Evolutionary conservation across 2,113 vertebrate species (phyloP).

Genomic region (Mobula birostris): DNA sequence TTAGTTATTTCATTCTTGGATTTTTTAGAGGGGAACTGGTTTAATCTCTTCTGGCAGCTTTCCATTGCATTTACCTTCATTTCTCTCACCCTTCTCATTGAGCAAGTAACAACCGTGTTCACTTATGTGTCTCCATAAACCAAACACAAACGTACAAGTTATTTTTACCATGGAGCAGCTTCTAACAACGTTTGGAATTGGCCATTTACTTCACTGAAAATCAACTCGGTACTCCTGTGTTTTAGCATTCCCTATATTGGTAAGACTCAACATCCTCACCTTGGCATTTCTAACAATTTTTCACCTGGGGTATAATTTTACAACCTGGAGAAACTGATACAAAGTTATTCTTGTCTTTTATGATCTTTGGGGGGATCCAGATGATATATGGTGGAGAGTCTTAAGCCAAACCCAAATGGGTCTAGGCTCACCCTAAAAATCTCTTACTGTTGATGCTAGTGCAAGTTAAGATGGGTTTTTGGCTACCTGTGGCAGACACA

Average conservation of each 20-base stretch:
- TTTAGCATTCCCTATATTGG: not conserved
- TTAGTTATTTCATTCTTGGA: not conserved
- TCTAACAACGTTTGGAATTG: not conserved
- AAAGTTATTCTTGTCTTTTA: not conserved
- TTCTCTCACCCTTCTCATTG: not conserved
- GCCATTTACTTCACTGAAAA: not conserved
- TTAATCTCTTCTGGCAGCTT: not conserved
- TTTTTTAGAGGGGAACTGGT: not conserved
- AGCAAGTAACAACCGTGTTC: not conserved
- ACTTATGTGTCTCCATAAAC: not conserved
- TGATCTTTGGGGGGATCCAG: not conserved
- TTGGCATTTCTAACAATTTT: not conserved
- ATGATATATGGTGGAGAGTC: not conserved
- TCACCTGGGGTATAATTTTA: not conserved
- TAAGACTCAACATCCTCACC: not conserved
- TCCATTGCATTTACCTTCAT: not conserved
- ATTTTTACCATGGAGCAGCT: not conserved
- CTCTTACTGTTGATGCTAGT: not conserved
- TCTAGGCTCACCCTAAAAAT: not conserved
- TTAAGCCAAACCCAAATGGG: not conserved
- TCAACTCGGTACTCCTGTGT: not conserved
- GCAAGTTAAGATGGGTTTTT: not conserved
- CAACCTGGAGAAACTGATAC: not conserved
- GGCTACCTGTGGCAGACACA: not conserved
- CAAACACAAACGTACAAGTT: not conserved